Evolutionary conservation across 2,888 invertebrate species (phyloP).

Genomic region (Drosophila suboccidentalis): DNA sequence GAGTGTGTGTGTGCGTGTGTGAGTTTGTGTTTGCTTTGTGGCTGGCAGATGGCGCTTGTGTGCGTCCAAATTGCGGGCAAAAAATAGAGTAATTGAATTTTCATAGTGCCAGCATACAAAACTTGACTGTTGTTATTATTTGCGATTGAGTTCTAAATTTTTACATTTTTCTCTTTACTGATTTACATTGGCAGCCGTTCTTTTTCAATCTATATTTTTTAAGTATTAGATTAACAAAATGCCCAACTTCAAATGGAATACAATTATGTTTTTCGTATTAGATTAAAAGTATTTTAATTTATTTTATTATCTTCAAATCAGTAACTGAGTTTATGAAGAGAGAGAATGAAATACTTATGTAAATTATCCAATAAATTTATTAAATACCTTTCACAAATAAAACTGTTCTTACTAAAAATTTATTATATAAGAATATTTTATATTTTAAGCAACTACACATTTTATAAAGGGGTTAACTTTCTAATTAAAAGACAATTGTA

Average conservation of each 20-base stretch:
- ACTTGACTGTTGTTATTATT: conserved; percentile 35
- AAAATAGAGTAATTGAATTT: conserved; percentile 79
- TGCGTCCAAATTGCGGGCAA: conserved; percentile 16
- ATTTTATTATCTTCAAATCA: not conserved
- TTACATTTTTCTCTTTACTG: not conserved
- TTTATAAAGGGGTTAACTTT: conserved; percentile 2
- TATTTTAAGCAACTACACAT: not conserved
- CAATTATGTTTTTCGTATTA: too few species aligned
- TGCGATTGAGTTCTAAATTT: conserved; percentile 24
- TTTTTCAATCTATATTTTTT: not conserved
- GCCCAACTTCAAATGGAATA: too few species aligned
- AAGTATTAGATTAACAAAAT: too few species aligned
- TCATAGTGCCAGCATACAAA: conserved; percentile 47
- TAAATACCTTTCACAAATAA: not conserved
- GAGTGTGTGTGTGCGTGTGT: conserved; percentile 6
- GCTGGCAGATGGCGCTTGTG: conserved; percentile 57
- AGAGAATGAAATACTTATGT: not conserved
- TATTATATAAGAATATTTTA: too few species aligned
- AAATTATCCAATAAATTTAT: too few species aligned
- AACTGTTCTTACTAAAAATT: too few species aligned
- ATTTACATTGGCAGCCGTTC: not conserved
- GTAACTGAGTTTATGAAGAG: not conserved
- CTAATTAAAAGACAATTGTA: conserved; percentile 67
- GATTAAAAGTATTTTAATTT: not conserved
- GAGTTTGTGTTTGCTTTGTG: conserved; percentile 46